Evolutionary conservation across 2,113 vertebrate genomes (phyloP).

Genomic region (Pseudopipra pipra): DNA sequence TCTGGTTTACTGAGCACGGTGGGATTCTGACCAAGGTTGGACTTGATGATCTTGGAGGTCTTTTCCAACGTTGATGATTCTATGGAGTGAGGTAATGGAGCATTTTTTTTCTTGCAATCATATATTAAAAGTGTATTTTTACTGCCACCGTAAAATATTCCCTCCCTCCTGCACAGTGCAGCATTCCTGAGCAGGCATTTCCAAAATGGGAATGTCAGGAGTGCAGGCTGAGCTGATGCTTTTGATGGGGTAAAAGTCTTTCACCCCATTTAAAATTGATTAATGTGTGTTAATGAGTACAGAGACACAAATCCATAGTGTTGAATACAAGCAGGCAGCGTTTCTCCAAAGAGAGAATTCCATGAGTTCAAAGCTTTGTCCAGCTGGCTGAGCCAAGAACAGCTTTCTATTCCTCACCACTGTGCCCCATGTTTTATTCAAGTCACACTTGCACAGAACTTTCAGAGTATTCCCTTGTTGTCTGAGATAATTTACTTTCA

Average conservation of each 20-base stretch:
- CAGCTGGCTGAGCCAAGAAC: background rate
- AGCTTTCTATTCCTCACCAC: background rate
- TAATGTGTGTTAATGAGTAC: background rate
- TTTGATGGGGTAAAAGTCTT: background rate
- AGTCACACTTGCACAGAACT: background rate
- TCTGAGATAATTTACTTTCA: conserved; percentile 30
- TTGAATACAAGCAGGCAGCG: background rate
- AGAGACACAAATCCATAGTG: background rate
- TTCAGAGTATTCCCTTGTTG: background rate
- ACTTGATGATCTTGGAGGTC: background rate
- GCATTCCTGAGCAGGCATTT: background rate
- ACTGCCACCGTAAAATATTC: background rate
- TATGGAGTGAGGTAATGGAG: background rate
- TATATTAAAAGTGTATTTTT: background rate
- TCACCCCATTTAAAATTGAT: background rate
- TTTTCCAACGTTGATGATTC: background rate
- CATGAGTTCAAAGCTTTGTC: background rate
- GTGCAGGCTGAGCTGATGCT: background rate
- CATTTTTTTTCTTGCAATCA: background rate
- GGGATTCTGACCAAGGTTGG: background rate
- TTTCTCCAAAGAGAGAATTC: background rate
- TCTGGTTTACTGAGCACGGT: background rate
- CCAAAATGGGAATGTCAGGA: background rate
- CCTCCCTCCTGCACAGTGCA: background rate
- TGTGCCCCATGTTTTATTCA: background rate